A percentile compares a stretch with the other conserved stretches of the same genome.
phyloP scores from a whole-genome alignment of 2,888 invertebrate genomes.

The Tachina fera region DNA sequence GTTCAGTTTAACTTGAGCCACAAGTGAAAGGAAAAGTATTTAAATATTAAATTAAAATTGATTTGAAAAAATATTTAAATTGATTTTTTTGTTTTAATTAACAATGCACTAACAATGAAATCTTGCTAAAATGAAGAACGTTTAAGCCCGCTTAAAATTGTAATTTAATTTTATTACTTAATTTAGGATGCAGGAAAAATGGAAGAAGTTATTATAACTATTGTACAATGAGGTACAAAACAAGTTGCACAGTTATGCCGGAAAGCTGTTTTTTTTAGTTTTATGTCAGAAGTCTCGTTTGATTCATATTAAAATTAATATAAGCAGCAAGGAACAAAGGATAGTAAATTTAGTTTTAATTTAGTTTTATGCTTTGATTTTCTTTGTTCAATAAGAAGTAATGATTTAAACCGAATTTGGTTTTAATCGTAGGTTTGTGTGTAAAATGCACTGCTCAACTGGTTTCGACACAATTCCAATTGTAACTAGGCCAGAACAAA shows the following conservation, averaged over 20 bases:
- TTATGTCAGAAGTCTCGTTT: not conserved
- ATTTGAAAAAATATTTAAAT: conserved; percentile 43
- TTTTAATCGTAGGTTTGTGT: too few species aligned
- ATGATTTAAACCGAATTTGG: too few species aligned
- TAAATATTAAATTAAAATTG: conserved; percentile 51
- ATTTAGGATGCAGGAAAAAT: not conserved
- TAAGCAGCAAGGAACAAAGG: too few species aligned
- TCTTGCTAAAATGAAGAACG: not conserved
- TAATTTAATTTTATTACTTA: not conserved
- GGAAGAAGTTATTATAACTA: not conserved
- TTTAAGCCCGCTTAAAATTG: conserved; percentile 47
- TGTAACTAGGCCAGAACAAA: too few species aligned
- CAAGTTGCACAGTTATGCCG: too few species aligned
- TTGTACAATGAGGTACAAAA: not conserved
- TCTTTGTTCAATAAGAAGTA: too few species aligned
- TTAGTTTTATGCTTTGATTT: too few species aligned
- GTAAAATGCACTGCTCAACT: too few species aligned
- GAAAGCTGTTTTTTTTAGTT: too few species aligned
- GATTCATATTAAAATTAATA: not conserved
- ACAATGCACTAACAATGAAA: not conserved
- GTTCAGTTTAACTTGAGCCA: not conserved
- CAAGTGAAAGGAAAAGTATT: conserved; percentile 19
- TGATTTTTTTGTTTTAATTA: conserved; percentile 32
- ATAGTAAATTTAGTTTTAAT: too few species aligned
- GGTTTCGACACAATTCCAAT: too few species aligned